Percentiles rank a stretch among this genome's conserved stretches.
Conservation (phyloP, 2,113 vertebrate genomes). For the Epinephelus lanceolatus region DNA sequence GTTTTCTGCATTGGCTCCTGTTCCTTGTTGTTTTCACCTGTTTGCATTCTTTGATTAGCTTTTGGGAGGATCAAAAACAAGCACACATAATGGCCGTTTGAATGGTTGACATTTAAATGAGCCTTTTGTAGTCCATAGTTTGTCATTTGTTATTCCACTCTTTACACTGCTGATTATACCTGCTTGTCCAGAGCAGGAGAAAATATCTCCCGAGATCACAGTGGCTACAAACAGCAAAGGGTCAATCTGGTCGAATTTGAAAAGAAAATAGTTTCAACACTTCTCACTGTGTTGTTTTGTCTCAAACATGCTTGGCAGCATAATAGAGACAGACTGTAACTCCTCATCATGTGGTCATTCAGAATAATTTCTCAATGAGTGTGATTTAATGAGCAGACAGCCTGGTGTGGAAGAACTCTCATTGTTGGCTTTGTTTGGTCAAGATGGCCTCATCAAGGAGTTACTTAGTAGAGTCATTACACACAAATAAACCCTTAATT, state of each 20-base stretch:
- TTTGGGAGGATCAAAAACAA: not conserved
- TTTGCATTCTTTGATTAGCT: not conserved
- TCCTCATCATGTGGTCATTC: constrained; percentile 17
- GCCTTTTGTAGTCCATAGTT: not conserved
- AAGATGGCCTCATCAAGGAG: constrained; percentile 37
- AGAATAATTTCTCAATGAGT: constrained; percentile 7
- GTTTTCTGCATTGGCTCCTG: not conserved
- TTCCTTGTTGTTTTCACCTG: not conserved
- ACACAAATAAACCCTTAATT: constrained; percentile 54
- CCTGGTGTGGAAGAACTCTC: constrained; percentile 4
- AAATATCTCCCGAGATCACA: constrained; percentile 4
- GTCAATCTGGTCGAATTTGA: constrained; percentile 7
- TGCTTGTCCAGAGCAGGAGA: not conserved
- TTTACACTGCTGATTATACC: not conserved
- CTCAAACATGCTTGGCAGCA: not conserved
- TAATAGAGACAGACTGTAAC: constrained; percentile 1
- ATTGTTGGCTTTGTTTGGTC: constrained; percentile 36
- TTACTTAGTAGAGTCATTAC: constrained; percentile 46
- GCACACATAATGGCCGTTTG: not conserved
- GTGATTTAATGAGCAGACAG: constrained; percentile 20
- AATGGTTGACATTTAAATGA: constrained; percentile 1
- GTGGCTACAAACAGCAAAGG: not conserved
- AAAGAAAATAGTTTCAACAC: constrained; percentile 19
- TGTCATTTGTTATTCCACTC: not conserved
- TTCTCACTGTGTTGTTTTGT: constrained; percentile 15